phyloP scores from a whole-genome alignment of 2,113 vertebrate genomes.

The Lethenteron camtschaticum region DNA sequence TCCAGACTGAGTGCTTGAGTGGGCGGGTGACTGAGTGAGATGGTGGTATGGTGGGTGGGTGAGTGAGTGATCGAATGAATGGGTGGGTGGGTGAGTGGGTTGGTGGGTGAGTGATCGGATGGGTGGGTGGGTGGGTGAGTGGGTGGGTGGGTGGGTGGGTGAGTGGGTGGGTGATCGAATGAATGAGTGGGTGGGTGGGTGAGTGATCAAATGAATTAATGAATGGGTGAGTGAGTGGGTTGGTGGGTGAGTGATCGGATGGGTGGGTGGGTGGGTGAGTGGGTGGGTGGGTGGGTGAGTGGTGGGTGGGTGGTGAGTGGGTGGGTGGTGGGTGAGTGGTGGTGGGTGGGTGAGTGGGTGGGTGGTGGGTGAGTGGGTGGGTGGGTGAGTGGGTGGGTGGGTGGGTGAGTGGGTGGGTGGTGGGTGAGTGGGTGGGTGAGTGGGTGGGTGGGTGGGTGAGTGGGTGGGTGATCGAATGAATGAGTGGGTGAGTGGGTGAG shows the following conservation, averaged over 20 bases:
- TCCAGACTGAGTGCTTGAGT: too few relatives aligned
- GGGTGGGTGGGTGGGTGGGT: background rate
- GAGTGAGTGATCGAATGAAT: background rate
- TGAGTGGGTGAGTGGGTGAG: background rate
- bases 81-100: background rate
- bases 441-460: background rate
- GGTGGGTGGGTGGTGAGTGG: background rate
- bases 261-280: background rate
- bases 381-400: background rate
- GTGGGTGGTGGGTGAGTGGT: background rate
- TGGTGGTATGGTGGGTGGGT: background rate
- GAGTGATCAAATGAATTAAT: too few relatives aligned
- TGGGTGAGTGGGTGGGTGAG: background rate
- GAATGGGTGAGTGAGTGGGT: background rate
- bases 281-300: background rate
- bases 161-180: background rate
- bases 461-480: background rate
- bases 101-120: background rate
- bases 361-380: background rate
- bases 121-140: background rate
- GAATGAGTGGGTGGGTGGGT: background rate
- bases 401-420: too few relatives aligned
- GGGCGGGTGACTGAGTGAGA: too few relatives aligned
- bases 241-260: background rate
- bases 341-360: background rate